Evolutionary conservation across 2,888 invertebrate species (phyloP).

Genomic region (Maniola hyperantus): DNA sequence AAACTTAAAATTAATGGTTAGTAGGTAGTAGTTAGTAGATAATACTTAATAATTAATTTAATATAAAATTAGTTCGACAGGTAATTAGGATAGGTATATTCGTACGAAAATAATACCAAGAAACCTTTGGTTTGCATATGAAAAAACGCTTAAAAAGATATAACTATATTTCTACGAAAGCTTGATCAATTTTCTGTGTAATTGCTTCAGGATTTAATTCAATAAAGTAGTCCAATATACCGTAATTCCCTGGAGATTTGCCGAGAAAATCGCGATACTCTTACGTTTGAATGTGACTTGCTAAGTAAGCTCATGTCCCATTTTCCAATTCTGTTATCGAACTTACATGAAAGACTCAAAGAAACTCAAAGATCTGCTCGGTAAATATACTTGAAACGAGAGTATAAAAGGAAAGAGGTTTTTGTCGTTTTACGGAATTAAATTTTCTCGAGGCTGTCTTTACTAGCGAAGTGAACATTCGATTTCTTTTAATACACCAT

Average conservation of each 20-base stretch:
- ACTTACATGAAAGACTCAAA: constrained; percentile 10
- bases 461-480: not conserved
- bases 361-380: constrained; percentile 13
- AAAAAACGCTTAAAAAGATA: too few species aligned
- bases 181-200: not conserved
- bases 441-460: not conserved
- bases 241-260: constrained; percentile 3
- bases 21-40: too few species aligned
- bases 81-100: too few species aligned
- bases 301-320: constrained; percentile 12
- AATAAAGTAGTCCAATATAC: constrained; percentile 9
- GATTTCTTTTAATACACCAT: not conserved
- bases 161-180: not conserved
- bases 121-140: too few species aligned
- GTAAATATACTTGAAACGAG: not conserved
- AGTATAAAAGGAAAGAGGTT: constrained; percentile 2
- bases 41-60: too few species aligned
- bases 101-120: too few species aligned
- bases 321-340: constrained; percentile 21
- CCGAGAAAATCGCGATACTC: constrained; percentile 5
- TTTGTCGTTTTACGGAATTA: constrained; percentile 11
- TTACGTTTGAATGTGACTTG: constrained; percentile 16
- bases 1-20: too few species aligned
- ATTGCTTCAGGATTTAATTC: not conserved
- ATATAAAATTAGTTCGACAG: too few species aligned